Percentiles rank a stretch among this genome's conserved stretches.
These are phyloP conservation scores for Cheirogaleus major DNA, from an alignment of 2,797 vertebrate species.

Conservation along the genomic window DNA sequence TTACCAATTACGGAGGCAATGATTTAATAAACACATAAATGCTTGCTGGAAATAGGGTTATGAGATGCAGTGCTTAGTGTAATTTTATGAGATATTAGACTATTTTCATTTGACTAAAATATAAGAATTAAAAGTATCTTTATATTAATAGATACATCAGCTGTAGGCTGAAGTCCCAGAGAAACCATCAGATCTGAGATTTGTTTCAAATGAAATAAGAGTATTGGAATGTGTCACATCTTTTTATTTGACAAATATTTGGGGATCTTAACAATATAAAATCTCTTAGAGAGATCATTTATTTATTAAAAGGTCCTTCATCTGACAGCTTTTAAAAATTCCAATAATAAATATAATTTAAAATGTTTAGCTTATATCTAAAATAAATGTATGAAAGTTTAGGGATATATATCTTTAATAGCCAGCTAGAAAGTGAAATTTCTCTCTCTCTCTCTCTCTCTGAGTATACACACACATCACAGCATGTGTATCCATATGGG, in stretches of 20 bases:
- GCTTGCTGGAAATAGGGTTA: conserved; percentile 1
- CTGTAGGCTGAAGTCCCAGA: neutral
- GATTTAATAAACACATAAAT: conserved; percentile 68
- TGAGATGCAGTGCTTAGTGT: neutral
- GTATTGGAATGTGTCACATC: conserved; percentile 14
- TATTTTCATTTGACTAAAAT: neutral
- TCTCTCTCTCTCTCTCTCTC: fast-evolving
- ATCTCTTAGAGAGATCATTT: conserved; percentile 61
- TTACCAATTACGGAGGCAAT: conserved; percentile 53
- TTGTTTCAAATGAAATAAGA: neutral
- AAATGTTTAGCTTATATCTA: neutral
- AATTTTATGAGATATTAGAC: neutral
- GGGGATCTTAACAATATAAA: conserved; percentile 63
- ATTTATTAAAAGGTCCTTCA: conserved; percentile 63
- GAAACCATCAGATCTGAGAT: neutral
- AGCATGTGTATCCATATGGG: neutral
- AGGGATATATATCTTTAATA: neutral
- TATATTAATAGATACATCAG: neutral
- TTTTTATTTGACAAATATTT: conserved; percentile 58
- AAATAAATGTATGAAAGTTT: neutral
- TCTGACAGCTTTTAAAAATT: conserved; percentile 54
- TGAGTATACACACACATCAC: neutral
- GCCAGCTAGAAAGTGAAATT: neutral
- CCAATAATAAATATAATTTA: conserved; percentile 67
- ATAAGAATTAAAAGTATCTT: neutral